phyloP scores from a whole-genome alignment of 35 echinoderm and acorn worm genomes.

The Lytechinus pictus region DNA sequence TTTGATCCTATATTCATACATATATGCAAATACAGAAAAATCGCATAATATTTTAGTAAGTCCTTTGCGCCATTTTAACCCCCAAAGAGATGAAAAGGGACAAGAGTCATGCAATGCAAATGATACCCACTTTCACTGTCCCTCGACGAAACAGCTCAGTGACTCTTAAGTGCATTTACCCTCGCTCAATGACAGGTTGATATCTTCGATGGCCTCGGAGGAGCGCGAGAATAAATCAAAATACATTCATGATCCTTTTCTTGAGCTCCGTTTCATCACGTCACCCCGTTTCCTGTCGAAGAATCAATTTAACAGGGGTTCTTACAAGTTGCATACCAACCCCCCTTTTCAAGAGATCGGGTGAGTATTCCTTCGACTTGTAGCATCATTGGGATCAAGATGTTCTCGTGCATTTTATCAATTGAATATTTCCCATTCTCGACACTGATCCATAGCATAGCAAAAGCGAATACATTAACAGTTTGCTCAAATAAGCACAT shows the following conservation, averaged over 20 bases:
- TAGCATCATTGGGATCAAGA: neutral
- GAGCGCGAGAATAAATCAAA: neutral
- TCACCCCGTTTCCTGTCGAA: slow-evolving; percentile 16
- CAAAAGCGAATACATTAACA: neutral
- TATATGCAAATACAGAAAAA: neutral
- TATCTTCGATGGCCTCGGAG: neutral
- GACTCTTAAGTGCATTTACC: slow-evolving; percentile 11
- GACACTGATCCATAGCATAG: neutral
- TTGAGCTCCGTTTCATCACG: neutral
- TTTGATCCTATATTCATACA: too few relatives aligned
- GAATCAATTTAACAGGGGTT: slow-evolving; percentile 2
- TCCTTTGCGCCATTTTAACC: neutral
- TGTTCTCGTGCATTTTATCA: neutral
- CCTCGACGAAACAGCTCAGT: neutral
- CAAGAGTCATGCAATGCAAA: slow-evolving; percentile 10
- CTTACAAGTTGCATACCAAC: neutral
- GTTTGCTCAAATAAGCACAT: too few relatives aligned
- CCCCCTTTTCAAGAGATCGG: neutral
- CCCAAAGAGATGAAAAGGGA: neutral
- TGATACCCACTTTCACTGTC: neutral
- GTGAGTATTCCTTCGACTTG: neutral
- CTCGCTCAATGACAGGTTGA: slow-evolving; percentile 9
- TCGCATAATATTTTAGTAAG: neutral
- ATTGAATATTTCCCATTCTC: neutral
- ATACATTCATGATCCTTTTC: slow-evolving; percentile 13